phyloP scores from a whole-genome alignment of 2,113 vertebrate species.

The Pan paniscus region DNA sequence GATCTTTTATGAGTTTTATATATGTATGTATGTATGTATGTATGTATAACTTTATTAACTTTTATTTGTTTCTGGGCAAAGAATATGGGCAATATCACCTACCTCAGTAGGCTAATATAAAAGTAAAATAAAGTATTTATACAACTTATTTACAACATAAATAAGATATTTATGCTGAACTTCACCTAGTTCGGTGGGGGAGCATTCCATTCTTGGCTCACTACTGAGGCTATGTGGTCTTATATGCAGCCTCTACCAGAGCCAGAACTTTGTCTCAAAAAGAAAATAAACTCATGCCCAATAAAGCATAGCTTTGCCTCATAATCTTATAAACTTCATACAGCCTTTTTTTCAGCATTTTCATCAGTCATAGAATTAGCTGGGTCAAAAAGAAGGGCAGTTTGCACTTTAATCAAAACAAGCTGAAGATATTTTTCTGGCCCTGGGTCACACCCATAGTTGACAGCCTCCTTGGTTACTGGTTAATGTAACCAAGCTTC shows the following conservation, averaged over 20 bases:
- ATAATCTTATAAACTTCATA: background rate
- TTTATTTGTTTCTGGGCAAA: background rate
- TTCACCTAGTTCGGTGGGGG: background rate
- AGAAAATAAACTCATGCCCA: background rate
- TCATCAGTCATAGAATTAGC: background rate
- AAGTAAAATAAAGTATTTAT: background rate
- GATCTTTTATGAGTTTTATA: background rate
- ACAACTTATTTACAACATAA: background rate
- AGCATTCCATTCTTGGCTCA: fast-evolving
- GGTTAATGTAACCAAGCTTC: background rate
- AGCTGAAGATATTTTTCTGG: background rate
- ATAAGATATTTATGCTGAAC: background rate
- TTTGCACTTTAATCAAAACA: background rate
- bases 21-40: too few species aligned
- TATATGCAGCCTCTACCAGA: background rate
- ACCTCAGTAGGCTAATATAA: background rate
- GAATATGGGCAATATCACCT: background rate
- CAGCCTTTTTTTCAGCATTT: background rate
- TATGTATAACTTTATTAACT: background rate
- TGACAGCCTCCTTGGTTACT: background rate
- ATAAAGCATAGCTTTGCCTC: background rate
- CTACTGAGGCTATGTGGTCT: background rate
- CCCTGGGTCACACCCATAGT: background rate
- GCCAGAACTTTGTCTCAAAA: background rate
- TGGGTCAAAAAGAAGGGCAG: background rate